Evolutionary conservation across 2,113 vertebrate species (phyloP).

Genomic region (Electrona antarctica): DNA sequence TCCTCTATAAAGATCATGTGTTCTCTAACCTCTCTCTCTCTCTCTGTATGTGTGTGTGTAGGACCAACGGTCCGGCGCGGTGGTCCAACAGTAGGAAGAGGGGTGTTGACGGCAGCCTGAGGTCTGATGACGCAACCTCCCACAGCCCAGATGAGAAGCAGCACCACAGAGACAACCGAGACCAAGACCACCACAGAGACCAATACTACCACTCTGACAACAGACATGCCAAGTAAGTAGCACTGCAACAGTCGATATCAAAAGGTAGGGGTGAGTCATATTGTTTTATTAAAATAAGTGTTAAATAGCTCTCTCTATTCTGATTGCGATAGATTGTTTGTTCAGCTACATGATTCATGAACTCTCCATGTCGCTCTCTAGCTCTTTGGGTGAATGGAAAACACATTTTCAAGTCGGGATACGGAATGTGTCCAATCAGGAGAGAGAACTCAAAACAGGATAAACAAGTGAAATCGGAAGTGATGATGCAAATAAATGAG

Average conservation of each 20-base stretch:
- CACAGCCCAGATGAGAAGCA: not conserved
- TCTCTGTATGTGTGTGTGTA: constrained; percentile 22
- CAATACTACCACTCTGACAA: constrained; percentile 24
- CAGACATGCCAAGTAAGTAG: constrained; percentile 70
- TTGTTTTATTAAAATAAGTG: too few species aligned
- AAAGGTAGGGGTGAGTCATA: too few species aligned
- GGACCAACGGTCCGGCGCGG: constrained; percentile 71
- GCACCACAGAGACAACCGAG: not conserved
- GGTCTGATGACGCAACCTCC: constrained; percentile 50
- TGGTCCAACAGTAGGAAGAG: constrained; percentile 88
- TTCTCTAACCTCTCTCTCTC: not conserved
- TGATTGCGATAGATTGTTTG: too few species aligned
- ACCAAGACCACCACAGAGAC: constrained; percentile 14
- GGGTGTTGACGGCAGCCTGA: constrained; percentile 80
- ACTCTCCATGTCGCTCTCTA: too few species aligned
- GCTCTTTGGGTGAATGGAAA: too few species aligned
- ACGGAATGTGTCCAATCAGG: too few species aligned
- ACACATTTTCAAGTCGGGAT: too few species aligned
- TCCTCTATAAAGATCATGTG: not conserved
- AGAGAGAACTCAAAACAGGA: too few species aligned
- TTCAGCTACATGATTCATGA: too few species aligned
- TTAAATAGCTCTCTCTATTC: too few species aligned
- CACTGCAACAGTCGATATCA: constrained; percentile 14
- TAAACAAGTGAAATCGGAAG: too few species aligned
- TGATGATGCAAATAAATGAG: too few species aligned